Percentiles rank a stretch among this genome's conserved stretches.
Evolutionary conservation across 2,113 vertebrate genomes (phyloP).

Genomic region (Cebidichthys violaceus): DNA sequence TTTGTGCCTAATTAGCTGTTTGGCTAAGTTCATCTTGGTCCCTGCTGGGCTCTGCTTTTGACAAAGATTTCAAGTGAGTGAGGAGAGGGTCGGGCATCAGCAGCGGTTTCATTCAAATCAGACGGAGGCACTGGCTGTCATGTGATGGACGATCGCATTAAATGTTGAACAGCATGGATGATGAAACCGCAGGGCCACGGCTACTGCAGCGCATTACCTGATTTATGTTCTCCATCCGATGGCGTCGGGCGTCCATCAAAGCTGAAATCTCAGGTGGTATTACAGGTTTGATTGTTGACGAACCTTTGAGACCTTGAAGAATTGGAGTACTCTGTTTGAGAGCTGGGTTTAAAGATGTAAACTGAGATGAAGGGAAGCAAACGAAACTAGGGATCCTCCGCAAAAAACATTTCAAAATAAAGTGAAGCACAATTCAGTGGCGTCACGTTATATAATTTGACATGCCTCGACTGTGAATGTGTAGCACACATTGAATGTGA

Average conservation of each 20-base stretch:
- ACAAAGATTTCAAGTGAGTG: constrained; percentile 70
- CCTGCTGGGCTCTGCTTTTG: constrained; percentile 56
- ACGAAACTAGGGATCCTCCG: not conserved
- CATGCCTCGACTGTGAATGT: not conserved
- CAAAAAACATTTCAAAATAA: not conserved
- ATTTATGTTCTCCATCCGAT: constrained; percentile 29
- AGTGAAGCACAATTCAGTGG: no score
- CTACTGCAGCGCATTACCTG: constrained; percentile 6
- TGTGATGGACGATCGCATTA: constrained; percentile 55
- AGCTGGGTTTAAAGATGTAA: not conserved
- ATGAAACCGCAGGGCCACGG: constrained; percentile 50
- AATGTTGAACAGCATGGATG: constrained; percentile 57
- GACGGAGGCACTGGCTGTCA: not conserved
- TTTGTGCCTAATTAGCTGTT: constrained; percentile 68
- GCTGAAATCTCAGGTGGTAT: constrained; percentile 6
- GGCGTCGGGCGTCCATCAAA: constrained; percentile 35
- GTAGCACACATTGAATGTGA: not conserved
- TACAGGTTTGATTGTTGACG: constrained; percentile 40
- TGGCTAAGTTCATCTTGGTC: constrained; percentile 50
- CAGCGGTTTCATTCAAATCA: constrained; percentile 56
- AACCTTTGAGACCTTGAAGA: constrained; percentile 16
- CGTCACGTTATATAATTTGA: not conserved
- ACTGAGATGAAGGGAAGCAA: not conserved
- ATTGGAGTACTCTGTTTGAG: constrained; percentile 8
- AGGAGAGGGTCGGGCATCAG: constrained; percentile 57